These are phyloP conservation scores for Neodiprion pinetum DNA, from an alignment of 1,140 invertebrate genomes.

Conservation along the genomic window DNA sequence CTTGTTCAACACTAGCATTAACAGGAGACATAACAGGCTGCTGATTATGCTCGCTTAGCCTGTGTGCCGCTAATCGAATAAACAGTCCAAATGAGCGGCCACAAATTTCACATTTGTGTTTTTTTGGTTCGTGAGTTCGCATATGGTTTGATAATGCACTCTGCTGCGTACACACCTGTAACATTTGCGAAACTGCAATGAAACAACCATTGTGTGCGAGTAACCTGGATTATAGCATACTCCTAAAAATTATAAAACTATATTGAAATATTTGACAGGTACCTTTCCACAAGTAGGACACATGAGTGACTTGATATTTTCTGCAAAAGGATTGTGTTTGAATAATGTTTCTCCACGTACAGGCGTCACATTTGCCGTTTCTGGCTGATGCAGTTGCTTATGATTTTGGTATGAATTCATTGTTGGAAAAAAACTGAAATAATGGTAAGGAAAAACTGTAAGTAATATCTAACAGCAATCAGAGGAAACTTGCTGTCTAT, in stretches of 20 bases:
- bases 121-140: conserved; percentile 53
- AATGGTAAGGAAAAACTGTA: neutral
- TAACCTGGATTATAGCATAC: neutral
- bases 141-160: conserved; percentile 56
- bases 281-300: conserved; percentile 54
- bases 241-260: neutral
- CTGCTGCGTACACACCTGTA: conserved; percentile 50
- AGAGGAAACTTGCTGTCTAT: no score
- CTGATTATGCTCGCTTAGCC: conserved; percentile 45
- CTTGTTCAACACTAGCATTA: conserved; percentile 45
- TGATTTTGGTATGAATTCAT: conserved; percentile 41
- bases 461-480: no score
- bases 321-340: conserved; percentile 32
- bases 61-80: conserved; percentile 47
- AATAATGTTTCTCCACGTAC: conserved; percentile 18
- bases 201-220: no score
- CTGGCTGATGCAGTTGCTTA: conserved; percentile 41
- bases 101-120: conserved; percentile 51
- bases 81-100: conserved; percentile 49
- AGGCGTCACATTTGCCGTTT: neutral
- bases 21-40: conserved; percentile 38
- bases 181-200: neutral
- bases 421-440: conserved; percentile 46
- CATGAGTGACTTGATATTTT: conserved; percentile 40
- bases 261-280: neutral